Evolutionary conservation across 2,113 vertebrate species (phyloP).

Genomic region (Eurypyga helias): DNA sequence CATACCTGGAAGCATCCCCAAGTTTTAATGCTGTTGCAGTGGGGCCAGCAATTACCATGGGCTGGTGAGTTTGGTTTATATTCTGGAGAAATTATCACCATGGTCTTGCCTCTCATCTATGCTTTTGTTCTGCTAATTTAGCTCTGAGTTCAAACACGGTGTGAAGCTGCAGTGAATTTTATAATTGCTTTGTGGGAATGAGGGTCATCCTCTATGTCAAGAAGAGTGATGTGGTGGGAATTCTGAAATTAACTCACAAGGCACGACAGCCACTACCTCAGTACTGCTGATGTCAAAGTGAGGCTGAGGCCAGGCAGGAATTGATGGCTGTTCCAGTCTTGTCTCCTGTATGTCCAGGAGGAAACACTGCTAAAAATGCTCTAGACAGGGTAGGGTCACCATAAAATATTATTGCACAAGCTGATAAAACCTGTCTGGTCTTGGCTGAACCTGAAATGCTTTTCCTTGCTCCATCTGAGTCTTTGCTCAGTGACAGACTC

Average conservation of each 20-base stretch:
- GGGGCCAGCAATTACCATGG: neutral
- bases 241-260: conserved; percentile 7
- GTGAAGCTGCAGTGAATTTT: neutral
- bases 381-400: neutral
- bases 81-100: neutral
- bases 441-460: neutral
- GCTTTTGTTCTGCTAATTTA: neutral
- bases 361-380: neutral
- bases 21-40: neutral
- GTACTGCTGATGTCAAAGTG: neutral
- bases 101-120: neutral
- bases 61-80: neutral
- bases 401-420: conserved; percentile 43
- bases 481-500: neutral
- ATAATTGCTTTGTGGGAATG: neutral
- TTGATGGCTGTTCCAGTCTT: neutral
- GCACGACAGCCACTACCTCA: neutral
- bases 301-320: neutral
- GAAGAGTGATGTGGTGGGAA: neutral
- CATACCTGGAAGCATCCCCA: neutral
- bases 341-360: neutral
- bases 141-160: neutral
- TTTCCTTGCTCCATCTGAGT: neutral
- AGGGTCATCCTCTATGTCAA: neutral
- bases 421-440: neutral